Conservation (phyloP, 2,797 vertebrate species). For the Artibeus jamaicensis region DNA sequence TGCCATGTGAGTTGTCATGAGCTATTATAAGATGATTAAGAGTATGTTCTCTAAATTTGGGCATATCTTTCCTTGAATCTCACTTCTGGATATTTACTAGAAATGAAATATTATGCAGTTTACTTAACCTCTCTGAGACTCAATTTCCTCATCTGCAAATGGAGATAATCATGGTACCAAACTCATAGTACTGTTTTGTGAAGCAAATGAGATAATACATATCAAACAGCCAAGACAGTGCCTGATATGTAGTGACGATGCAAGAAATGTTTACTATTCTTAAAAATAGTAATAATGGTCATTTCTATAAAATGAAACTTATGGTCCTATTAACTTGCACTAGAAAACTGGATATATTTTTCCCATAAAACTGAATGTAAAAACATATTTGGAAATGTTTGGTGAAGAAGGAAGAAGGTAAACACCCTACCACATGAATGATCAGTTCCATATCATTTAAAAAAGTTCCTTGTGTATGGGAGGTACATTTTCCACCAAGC, state of each 20-base stretch:
- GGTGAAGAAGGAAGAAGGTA: neutral
- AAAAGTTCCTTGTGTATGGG: neutral
- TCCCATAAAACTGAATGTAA: neutral
- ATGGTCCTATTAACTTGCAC: neutral
- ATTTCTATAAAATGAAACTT: conserved; percentile 15
- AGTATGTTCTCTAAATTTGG: neutral
- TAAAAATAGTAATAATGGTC: neutral
- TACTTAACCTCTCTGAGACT: neutral
- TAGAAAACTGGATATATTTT: conserved; percentile 7
- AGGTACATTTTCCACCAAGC: neutral
- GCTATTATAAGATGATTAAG: neutral
- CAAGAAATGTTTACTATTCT: neutral
- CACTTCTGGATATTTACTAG: neutral
- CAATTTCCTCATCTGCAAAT: neutral
- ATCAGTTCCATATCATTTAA: neutral
- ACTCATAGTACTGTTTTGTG: neutral
- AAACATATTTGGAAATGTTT: conserved; percentile 33
- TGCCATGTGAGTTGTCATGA: neutral
- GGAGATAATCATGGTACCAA: neutral
- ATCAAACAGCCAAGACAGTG: neutral
- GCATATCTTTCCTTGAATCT: neutral
- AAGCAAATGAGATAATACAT: neutral
- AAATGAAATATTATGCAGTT: neutral
- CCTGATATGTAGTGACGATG: neutral
- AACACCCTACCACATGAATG: neutral